Evolutionary conservation across 2,888 invertebrate species (phyloP).

Genomic region (Linnaemya tessellans): DNA sequence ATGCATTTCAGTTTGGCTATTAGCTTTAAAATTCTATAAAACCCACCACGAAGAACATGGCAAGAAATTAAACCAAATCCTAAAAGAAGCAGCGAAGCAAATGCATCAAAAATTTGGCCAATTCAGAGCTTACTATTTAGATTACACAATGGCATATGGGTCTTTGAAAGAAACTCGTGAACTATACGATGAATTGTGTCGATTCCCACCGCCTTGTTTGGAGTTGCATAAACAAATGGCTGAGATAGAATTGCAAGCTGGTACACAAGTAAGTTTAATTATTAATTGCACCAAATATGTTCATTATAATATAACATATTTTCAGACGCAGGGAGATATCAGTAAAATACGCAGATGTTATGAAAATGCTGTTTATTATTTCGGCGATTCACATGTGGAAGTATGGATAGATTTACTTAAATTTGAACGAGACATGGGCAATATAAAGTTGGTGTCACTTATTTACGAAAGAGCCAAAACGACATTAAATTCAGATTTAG

Average conservation of each 20-base stretch:
- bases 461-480: slow-evolving; percentile 87
- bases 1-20: slow-evolving; percentile 78
- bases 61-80: slow-evolving; percentile 77
- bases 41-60: slow-evolving; percentile 76
- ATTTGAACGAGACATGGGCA: slow-evolving; percentile 87
- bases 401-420: slow-evolving; percentile 90
- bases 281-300: not conserved
- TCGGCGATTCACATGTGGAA: slow-evolving; percentile 86
- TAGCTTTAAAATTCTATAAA: slow-evolving; percentile 78
- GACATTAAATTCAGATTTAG: slow-evolving; percentile 83
- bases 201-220: slow-evolving; percentile 85
- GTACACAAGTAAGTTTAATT: slow-evolving; percentile 65
- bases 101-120: slow-evolving; percentile 75
- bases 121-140: slow-evolving; percentile 79
- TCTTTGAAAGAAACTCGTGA: slow-evolving; percentile 85
- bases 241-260: slow-evolving; percentile 81
- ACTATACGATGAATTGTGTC: slow-evolving; percentile 86
- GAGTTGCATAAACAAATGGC: slow-evolving; percentile 87
- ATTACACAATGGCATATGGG: slow-evolving; percentile 75
- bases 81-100: slow-evolving; percentile 77
- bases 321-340: slow-evolving; percentile 78
- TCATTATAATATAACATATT: slow-evolving; percentile 53
- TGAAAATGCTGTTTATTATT: slow-evolving; percentile 87
- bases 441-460: slow-evolving; percentile 84
- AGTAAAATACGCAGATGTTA: slow-evolving; percentile 86